Conservation (phyloP, 2,888 invertebrate genomes). For the Thumatha senex region DNA sequence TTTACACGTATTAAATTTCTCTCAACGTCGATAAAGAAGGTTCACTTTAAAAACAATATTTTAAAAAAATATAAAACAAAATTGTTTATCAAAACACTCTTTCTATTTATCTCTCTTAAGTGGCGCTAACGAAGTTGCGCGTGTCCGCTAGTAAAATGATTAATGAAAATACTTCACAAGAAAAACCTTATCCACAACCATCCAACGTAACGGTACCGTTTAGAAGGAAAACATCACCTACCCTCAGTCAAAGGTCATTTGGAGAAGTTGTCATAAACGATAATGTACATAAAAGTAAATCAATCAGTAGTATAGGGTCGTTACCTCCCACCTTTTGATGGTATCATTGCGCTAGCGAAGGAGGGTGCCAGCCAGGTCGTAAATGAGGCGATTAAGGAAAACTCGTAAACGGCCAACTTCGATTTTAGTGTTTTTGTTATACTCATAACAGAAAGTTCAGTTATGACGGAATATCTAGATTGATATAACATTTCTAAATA, state of each 20-base stretch:
- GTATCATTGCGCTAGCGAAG: conserved; percentile 24
- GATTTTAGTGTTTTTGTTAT: conserved; percentile 25
- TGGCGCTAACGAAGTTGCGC: too few relatives aligned
- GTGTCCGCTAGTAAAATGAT: not conserved
- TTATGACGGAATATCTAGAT: conserved; percentile 1
- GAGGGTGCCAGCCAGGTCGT: conserved; percentile 46
- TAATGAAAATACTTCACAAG: conserved; percentile 1
- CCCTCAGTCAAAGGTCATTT: conserved; percentile 17
- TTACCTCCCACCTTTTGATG: conserved; percentile 39
- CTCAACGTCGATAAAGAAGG: too few relatives aligned
- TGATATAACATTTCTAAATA: not conserved
- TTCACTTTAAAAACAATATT: too few relatives aligned
- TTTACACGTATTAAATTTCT: too few relatives aligned
- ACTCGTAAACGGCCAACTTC: conserved; percentile 50
- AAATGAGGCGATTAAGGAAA: conserved; percentile 59
- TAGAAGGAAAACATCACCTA: conserved; percentile 23
- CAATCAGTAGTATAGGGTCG: conserved; percentile 52
- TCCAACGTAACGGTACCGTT: conserved; percentile 23
- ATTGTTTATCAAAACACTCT: too few relatives aligned
- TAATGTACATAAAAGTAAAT: conserved; percentile 51
- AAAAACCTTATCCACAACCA: not conserved
- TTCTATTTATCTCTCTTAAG: too few relatives aligned
- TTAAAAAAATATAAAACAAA: too few relatives aligned
- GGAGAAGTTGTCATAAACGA: conserved; percentile 32
- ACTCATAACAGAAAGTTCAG: conserved; percentile 4